A percentile compares a stretch with the other conserved stretches of the same genome.
Evolutionary conservation across 2,113 vertebrate species (phyloP).

Genomic region (Epinephelus fuscoguttatus): DNA sequence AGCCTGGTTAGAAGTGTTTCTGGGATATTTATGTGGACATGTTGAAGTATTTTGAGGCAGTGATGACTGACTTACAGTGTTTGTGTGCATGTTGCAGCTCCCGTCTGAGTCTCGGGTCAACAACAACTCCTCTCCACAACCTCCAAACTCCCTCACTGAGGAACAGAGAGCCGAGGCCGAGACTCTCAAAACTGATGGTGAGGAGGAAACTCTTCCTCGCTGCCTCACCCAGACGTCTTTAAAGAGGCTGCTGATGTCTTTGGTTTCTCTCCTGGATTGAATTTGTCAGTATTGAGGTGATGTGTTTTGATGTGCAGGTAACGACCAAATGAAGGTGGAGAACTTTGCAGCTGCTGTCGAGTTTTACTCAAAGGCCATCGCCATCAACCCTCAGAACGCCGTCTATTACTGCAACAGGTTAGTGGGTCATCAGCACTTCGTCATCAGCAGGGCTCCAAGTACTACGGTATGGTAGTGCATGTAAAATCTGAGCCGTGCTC

Average conservation of each 20-base stretch:
- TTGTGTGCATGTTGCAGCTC: slow-evolving; percentile 40
- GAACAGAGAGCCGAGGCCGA: slow-evolving; percentile 92
- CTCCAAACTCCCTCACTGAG: slow-evolving; percentile 78
- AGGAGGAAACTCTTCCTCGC: background rate
- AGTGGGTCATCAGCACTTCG: background rate
- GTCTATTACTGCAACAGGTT: slow-evolving; percentile 99
- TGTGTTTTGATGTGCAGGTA: slow-evolving; percentile 83
- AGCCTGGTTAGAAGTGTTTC: no score
- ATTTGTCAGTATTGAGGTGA: no score
- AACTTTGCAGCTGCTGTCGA: slow-evolving; percentile 92
- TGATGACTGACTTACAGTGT: background rate
- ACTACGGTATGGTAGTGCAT: no score
- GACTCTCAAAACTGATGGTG: slow-evolving; percentile 93
- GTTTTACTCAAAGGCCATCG: slow-evolving; percentile 95
- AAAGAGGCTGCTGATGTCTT: background rate
- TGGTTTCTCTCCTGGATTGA: background rate
- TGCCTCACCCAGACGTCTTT: background rate
- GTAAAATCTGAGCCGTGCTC: no score
- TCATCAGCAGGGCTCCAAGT: no score
- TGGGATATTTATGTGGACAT: background rate
- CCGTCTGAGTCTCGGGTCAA: slow-evolving; percentile 79
- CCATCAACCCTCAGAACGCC: slow-evolving; percentile 92
- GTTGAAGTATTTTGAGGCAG: background rate
- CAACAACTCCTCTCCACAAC: slow-evolving; percentile 69
- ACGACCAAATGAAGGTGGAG: slow-evolving; percentile 97